These are phyloP conservation scores for fruit fly (Drosophila melanogaster) DNA, from an alignment of 1,140 invertebrate species.

Conservation along the genomic window DNA sequence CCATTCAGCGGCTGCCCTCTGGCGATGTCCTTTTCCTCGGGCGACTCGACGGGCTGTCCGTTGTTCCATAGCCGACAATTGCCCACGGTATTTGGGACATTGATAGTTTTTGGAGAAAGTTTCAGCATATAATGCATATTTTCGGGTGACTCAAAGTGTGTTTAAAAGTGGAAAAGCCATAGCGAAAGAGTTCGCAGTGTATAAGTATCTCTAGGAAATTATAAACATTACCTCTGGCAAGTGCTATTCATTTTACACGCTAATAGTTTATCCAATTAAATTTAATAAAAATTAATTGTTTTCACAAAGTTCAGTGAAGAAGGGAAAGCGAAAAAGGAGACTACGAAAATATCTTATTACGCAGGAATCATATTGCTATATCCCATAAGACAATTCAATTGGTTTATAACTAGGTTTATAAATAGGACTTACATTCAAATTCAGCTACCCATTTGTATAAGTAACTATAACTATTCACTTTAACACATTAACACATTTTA, in stretches of 20 bases:
- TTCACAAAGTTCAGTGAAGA: no score
- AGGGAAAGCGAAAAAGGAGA: no score
- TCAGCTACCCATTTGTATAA: no score
- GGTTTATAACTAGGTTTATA: no score
- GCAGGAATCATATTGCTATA: background rate
- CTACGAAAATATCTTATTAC: no score
- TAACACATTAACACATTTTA: no score
- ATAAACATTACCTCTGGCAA: background rate
- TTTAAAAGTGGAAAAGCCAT: background rate
- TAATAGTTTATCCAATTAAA: background rate
- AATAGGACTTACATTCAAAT: no score
- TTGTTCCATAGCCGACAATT: conserved; percentile 11
- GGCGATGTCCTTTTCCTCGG: conserved; percentile 31
- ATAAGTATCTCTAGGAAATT: background rate
- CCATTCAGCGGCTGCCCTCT: conserved; percentile 35
- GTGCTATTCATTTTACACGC: background rate
- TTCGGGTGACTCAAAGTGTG: background rate
- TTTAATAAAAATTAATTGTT: background rate
- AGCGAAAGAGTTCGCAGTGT: background rate
- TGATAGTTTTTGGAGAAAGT: background rate
- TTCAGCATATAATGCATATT: background rate
- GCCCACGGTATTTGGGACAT: conserved; percentile 19
- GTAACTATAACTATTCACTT: background rate
- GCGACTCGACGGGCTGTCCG: conserved; percentile 8
- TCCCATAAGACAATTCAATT: background rate